A percentile compares a stretch with the other conserved stretches of the same genome.
phyloP scores from a whole-genome alignment of 1,140 invertebrate species.

The Drosophila parvula region DNA sequence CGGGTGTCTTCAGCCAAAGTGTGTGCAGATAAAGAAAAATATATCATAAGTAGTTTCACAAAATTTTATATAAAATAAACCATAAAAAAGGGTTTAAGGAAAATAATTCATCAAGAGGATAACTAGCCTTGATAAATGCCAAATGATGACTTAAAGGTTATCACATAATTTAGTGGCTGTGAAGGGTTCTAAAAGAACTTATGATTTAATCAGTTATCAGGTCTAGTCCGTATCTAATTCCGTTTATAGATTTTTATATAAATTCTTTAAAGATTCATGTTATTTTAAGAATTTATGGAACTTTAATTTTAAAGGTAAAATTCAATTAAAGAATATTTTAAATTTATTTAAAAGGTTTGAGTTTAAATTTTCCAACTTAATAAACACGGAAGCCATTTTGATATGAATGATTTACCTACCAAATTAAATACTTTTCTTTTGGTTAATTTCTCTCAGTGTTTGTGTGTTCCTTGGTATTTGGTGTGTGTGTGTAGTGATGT shows the following conservation, averaged over 20 bases:
- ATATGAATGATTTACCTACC: background rate
- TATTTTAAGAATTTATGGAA: too few relatives aligned
- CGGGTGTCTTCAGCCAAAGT: constrained; percentile 1
- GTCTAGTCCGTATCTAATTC: too few relatives aligned
- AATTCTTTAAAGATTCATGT: background rate
- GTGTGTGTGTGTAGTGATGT: constrained; percentile 32
- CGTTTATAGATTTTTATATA: background rate
- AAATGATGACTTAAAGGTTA: background rate
- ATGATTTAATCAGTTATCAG: background rate
- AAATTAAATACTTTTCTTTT: background rate
- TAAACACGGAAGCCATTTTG: background rate
- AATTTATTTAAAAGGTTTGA: too few relatives aligned
- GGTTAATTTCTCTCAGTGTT: constrained; percentile 26
- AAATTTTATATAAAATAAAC: background rate
- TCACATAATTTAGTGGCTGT: background rate
- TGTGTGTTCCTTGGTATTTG: constrained; percentile 7
- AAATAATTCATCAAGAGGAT: background rate
- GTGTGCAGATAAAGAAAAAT: constrained; percentile 8
- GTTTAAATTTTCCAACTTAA: background rate
- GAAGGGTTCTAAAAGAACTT: too few relatives aligned
- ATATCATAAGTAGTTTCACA: too few relatives aligned
- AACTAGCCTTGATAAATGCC: background rate
- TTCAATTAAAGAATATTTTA: background rate
- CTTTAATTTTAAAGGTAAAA: background rate
- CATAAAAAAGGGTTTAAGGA: too few relatives aligned